Evolutionary conservation across 2,888 invertebrate genomes (phyloP), one percentile per base, ranked within the genome.

Genomic region (Tenthredo amoena): DNA sequence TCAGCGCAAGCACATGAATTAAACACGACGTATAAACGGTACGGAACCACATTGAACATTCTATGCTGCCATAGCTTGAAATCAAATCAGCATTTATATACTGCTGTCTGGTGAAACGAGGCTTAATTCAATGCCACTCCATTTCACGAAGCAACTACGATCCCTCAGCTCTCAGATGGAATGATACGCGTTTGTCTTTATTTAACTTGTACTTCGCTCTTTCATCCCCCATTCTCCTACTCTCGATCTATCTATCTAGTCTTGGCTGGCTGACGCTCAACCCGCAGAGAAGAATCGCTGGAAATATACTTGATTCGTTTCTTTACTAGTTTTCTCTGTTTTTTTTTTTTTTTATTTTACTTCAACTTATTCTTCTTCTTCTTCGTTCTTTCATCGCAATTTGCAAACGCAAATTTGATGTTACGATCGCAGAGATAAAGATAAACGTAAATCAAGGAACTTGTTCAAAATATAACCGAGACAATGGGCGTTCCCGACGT

Each of bases 401-500:
- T 50, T 50, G 2, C 18, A 18, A 50, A 50, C 50, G 31, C 3
- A 50, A 50, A 21, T 77, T 77, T 77, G 55, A 47, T 77, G 77
- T 62, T 12, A 62, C 79, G 37, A 37, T 40, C 21, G 37, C 7
- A 18, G 76, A 18, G 37, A 62, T 62, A 81, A 31, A 21, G 40
- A 21, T 37, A 58, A 40, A 58, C 21, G 31, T 18, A 34, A 26
- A 68, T 79, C 26, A 34, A 31, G 18, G 40, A 77, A 85, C 4
- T 50, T 12, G 55, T 15, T 31, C n/a, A 50, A 77, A 55, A 34
- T 50, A 50, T 50, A 47, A 77, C 50, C 50, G 26, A 84, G 26
- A 87, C 88, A 87, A 91, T 91, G 91, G 91, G 90, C 86, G 87
- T 90, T 87, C 88, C 91, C 76, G 91, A 91, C 83, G 91, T 92